Base-by-base conservation (phyloP, 2,113 vertebrate genomes). In the Gopherus evgoodei region DNA sequence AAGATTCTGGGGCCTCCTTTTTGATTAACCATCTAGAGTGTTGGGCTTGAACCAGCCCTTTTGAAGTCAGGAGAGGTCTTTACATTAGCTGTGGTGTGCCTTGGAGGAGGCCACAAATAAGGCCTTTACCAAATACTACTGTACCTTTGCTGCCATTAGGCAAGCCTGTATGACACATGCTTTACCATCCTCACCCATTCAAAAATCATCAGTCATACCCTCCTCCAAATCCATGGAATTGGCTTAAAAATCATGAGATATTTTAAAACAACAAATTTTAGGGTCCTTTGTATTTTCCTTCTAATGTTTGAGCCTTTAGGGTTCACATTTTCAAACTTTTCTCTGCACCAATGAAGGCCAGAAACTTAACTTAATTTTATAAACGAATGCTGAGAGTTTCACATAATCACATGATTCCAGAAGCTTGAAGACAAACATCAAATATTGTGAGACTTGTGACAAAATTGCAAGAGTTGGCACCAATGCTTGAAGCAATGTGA, bases 91-190 rank as follows among this genome's bases (percentile, higher is more conserved):
- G 7, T 42, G 24, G n/a, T 29, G 13, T 2, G 17, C 35, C 83
- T 49, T 29, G 83, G 59, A 3, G n/a, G 27, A 81, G 72, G 35
- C 10, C 22, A 25, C 16, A 3, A 78, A 27, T 6, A 44, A 44
- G 44, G 44, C 44, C 44, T 44, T 6, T 44, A 44, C 31, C 16
- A 3, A 78, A 27, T 62, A 16, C 21, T 19, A 6, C 22, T 82
- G 49, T 65, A 80, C 24, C 31, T 12, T 52, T 62, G 42, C 29
- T 0, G 0, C 38, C 9, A 3, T 81, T 86, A 16, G 22, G 47
- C 27, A 83, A 76, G 47, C 50, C 11, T 21, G 80, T 86, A 47
- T 53, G 29, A 59, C 78, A 1, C 21, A 35, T 72, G 90, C 6
- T 16, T 9, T 38, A 38, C n/a, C 38, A 75, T 5, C 2, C n/a